Evolutionary conservation across 2,113 vertebrate species (phyloP).

Genomic region (Lontra canadensis): DNA sequence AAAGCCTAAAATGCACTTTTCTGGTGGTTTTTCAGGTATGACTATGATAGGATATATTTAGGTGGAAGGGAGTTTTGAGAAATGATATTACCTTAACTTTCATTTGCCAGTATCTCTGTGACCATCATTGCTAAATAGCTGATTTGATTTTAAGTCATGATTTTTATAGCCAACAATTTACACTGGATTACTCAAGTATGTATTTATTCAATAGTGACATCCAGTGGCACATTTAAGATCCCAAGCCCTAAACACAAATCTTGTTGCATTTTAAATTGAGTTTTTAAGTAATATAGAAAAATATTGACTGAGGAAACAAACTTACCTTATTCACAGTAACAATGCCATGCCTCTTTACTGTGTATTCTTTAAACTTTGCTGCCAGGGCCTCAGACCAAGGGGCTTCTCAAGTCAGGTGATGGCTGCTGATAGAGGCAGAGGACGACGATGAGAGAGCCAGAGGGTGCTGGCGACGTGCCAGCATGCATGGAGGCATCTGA

Average conservation of each 20-base stretch:
- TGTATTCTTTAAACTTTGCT: background rate
- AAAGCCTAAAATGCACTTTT: slow-evolving; percentile 25
- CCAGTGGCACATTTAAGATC: slow-evolving; percentile 15
- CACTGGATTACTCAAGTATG: background rate
- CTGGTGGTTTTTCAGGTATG: background rate
- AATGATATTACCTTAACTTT: background rate
- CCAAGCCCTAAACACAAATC: background rate
- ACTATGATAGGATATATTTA: background rate
- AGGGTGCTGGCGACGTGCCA: background rate
- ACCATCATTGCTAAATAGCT: background rate
- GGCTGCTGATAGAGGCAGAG: background rate
- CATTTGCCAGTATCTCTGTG: background rate
- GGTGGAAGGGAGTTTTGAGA: background rate
- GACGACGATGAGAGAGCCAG: background rate
- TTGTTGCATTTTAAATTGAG: background rate
- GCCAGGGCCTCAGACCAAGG: background rate
- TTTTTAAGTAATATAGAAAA: background rate
- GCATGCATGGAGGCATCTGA: too few species aligned
- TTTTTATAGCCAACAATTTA: background rate
- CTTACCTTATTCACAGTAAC: background rate
- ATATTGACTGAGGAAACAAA: background rate
- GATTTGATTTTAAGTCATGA: background rate
- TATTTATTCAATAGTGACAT: slow-evolving; percentile 26
- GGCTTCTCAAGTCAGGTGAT: background rate
- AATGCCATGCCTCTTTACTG: background rate